Evolutionary conservation across 2,797 vertebrate species (phyloP), one percentile per base, ranked within the genome.

Genomic region (Telmatherina bonti): DNA sequence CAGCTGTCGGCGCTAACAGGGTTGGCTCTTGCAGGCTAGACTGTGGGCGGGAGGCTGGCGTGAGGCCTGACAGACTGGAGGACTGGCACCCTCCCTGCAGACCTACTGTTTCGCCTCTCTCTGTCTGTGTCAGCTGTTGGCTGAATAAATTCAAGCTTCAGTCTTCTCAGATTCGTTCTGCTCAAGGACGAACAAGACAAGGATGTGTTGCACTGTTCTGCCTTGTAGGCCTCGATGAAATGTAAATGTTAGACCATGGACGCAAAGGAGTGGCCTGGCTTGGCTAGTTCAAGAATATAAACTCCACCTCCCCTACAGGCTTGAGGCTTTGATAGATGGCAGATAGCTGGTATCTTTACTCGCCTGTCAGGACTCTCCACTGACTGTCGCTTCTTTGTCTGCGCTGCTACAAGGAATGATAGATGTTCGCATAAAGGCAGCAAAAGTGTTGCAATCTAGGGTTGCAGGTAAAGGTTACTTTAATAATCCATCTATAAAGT

Each of bases 1-100:
- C 88, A 89, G 88, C 85, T 91, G 88, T 80, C 62, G 1, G 70
- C 72, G 80, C 62, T 77, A 81, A 85, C 79, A 8, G 84, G 54
- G 79, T 70, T 83, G 85, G 82, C 82, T 83, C 67, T 45, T 55
- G 69, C 72, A 68, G 78, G 71, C 60, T 0, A 55, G 71, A 58
- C 73, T 49, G 82, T 85, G 83, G 86, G 87, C 33, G 64, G 72
- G 77, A 82, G 73, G 27, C 70, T 78, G 86, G 79, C 80, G 57
- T 67, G 58, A 69, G 72, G 36, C 43, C 53, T 49, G 81, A 74
- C 87, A 82, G 83, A 81, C 88, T 80, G 80, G 67, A 63, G 33
- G 81, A 71, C 77, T 80, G 74, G 69, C 73, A 72, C 20, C 29
- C 15, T 71, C 79, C 62, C 76, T 62, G 16, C 54, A 72, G 85